phyloP scores from a whole-genome alignment of 2,113 vertebrate species.

The Tiliqua scincoides region DNA sequence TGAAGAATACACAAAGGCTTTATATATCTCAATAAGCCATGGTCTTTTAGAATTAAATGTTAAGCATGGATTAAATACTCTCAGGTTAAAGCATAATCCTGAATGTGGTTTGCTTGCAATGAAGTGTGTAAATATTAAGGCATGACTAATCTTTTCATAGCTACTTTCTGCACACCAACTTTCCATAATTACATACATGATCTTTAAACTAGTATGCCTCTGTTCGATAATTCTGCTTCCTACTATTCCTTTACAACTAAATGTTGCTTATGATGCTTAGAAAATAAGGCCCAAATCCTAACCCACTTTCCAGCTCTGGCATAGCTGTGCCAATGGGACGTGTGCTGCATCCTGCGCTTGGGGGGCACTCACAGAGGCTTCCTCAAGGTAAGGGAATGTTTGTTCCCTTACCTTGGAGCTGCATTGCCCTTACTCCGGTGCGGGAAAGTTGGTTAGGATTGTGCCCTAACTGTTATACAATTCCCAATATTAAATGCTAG shows the following conservation, averaged over 20 bases:
- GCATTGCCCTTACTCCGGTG: no score
- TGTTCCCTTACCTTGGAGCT: no score
- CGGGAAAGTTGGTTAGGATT: no score
- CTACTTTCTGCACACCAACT: constrained; percentile 19
- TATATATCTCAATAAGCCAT: constrained; percentile 61
- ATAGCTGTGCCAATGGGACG: no score
- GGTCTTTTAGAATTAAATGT: constrained; percentile 68
- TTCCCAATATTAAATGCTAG: neutral
- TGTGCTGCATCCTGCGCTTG: no score
- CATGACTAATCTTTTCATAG: neutral
- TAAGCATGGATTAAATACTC: constrained; percentile 64
- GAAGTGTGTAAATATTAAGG: constrained; percentile 33
- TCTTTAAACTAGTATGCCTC: constrained; percentile 32
- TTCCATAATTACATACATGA: constrained; percentile 7
- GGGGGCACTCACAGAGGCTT: no score
- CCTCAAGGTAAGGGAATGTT: no score
- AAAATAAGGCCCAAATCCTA: no score
- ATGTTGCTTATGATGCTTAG: neutral
- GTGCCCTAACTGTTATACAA: no score
- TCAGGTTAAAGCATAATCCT: constrained; percentile 59
- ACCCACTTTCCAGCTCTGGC: no score
- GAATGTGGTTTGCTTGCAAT: constrained; percentile 37
- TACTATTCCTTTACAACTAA: neutral
- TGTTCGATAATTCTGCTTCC: neutral
- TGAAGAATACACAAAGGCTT: constrained; percentile 49